A percentile compares a stretch with the other conserved stretches of the same genome.
Evolutionary conservation across 2,113 vertebrate genomes (phyloP).

Genomic region (Pogona vitticeps): DNA sequence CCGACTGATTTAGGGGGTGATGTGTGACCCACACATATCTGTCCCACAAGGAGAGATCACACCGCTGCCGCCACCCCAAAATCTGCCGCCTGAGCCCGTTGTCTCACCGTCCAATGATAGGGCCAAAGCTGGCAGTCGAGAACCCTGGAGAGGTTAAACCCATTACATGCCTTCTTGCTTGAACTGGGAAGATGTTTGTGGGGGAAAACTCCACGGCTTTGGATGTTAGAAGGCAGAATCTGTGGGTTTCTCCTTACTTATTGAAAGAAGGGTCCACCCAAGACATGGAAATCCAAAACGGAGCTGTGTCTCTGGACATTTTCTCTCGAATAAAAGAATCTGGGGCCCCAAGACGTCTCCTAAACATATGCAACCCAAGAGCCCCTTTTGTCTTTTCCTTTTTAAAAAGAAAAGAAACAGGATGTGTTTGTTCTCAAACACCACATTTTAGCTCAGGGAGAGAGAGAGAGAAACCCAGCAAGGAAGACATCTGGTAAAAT

Average conservation of each 20-base stretch:
- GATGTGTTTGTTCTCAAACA: neutral
- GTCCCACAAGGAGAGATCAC: too few relatives aligned
- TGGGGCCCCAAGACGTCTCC: neutral
- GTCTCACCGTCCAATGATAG: too few relatives aligned
- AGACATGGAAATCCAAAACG: neutral
- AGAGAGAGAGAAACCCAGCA: neutral
- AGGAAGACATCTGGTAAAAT: constrained; percentile 28
- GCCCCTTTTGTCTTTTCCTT: neutral
- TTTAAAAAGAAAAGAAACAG: neutral
- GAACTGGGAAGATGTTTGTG: too few relatives aligned
- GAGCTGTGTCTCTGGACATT: neutral
- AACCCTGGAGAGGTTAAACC: too few relatives aligned
- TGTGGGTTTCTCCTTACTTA: neutral
- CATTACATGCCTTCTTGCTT: too few relatives aligned
- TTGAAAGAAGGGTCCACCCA: neutral
- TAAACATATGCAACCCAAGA: neutral
- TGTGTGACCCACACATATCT: too few relatives aligned
- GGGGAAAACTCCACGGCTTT: too few relatives aligned
- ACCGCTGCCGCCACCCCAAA: too few relatives aligned
- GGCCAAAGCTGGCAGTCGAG: too few relatives aligned
- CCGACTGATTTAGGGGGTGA: too few relatives aligned
- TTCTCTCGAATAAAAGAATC: neutral
- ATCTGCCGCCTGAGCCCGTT: too few relatives aligned
- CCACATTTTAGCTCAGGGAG: neutral
- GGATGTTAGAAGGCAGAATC: too few relatives aligned